These are phyloP conservation scores for Chymomyza amoena DNA, from an alignment of 2,888 invertebrate genomes.

Conservation along the genomic window DNA sequence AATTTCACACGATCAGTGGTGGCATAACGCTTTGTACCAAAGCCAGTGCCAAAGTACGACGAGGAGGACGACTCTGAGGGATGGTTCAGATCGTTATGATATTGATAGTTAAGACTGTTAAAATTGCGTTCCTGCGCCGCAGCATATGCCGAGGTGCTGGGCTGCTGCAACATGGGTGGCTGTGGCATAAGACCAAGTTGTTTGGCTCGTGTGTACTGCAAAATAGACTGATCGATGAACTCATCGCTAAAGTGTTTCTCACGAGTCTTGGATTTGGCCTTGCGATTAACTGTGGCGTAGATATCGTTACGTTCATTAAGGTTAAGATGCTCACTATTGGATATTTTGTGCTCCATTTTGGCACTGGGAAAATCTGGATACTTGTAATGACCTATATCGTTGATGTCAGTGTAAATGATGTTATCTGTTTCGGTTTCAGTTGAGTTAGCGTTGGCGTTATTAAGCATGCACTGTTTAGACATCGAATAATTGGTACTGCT, in stretches of 20 bases:
- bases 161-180: conserved; percentile 46
- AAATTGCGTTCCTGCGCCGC: conserved; percentile 61
- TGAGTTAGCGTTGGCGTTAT: conserved; percentile 77
- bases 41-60: conserved; percentile 75
- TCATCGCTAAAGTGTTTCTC: conserved; percentile 78
- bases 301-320: conserved; percentile 77
- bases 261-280: conserved; percentile 77
- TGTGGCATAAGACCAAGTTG: conserved; percentile 59
- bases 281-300: conserved; percentile 79
- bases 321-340: conserved; percentile 75
- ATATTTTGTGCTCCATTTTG: conserved; percentile 75
- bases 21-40: conserved; percentile 68
- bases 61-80: conserved; percentile 77
- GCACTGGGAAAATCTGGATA: conserved; percentile 68
- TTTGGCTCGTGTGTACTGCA: conserved; percentile 75
- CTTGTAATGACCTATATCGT: conserved; percentile 78
- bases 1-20: conserved; percentile 65
- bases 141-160: conserved; percentile 56
- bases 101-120: conserved; percentile 69
- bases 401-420: conserved; percentile 79
- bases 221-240: conserved; percentile 78
- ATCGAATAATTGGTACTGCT: conserved; percentile 80
- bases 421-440: conserved; percentile 79
- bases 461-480: conserved; percentile 79
- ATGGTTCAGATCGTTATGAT: conserved; percentile 77